These are phyloP conservation scores for Calidris pygmaea DNA, from an alignment of 2,113 vertebrate genomes.

Conservation along the genomic window DNA sequence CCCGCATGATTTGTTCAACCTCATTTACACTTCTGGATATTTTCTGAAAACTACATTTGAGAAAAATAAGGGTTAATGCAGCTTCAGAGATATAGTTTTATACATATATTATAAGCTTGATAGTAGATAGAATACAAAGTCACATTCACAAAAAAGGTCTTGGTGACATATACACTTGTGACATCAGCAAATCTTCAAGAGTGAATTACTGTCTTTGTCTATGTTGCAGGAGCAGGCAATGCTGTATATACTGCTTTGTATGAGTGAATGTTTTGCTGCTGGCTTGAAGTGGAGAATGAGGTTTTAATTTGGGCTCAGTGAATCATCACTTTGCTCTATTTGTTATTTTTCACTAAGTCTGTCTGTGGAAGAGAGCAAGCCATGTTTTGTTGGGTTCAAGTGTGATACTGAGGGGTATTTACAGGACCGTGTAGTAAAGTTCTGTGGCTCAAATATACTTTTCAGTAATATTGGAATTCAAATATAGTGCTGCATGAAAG, in stretches of 20 bases:
- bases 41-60: background rate
- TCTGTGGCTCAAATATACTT: background rate
- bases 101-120: background rate
- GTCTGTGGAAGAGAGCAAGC: background rate
- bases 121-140: slow-evolving; percentile 63
- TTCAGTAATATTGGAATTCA: background rate
- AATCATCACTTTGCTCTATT: background rate
- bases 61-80: slow-evolving; percentile 45
- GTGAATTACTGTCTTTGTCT: slow-evolving; percentile 75
- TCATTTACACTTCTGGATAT: background rate
- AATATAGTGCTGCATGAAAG: background rate
- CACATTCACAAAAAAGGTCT: slow-evolving; percentile 48
- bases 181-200: slow-evolving; percentile 46
- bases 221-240: background rate
- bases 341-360: background rate
- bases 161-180: slow-evolving; percentile 39
- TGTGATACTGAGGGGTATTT: background rate
- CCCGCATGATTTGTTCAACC: background rate
- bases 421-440: rapidly evolving
- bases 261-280: background rate
- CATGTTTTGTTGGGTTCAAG: background rate
- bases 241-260: slow-evolving; percentile 26
- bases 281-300: background rate
- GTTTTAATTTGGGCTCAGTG: slow-evolving; percentile 1
- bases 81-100: background rate